A percentile compares a stretch with the other conserved stretches of the same genome.
Conservation (phyloP, 2,888 invertebrate species). For the Caenorhabditis japonica region DNA sequence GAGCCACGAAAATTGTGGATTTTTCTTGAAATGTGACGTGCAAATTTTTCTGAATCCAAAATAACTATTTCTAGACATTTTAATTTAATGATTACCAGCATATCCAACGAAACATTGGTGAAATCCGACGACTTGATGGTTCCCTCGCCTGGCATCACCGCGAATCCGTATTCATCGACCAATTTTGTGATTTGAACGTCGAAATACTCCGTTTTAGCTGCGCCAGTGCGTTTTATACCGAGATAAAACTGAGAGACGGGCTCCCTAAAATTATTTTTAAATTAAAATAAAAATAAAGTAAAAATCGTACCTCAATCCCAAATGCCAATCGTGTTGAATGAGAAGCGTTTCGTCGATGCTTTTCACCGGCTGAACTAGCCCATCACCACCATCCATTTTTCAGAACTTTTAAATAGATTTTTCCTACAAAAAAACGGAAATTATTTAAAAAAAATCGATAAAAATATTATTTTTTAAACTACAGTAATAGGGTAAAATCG, state of each 20-base stretch:
- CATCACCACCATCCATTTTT: slow-evolving; percentile 4
- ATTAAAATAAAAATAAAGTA: too few relatives aligned
- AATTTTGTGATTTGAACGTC: slow-evolving; percentile 49
- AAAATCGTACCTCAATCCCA: slow-evolving; percentile 6
- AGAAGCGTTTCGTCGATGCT: slow-evolving; percentile 14
- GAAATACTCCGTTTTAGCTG: slow-evolving; percentile 15
- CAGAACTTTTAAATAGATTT: not conserved
- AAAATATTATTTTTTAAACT: not conserved
- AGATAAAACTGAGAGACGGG: slow-evolving; percentile 33
- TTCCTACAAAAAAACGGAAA: not conserved
- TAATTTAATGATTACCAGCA: slow-evolving; percentile 2
- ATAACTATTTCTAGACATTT: not conserved
- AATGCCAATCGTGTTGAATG: slow-evolving; percentile 51
- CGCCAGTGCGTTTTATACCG: slow-evolving; percentile 6
- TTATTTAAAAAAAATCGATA: not conserved
- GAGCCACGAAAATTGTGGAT: slow-evolving; percentile 30
- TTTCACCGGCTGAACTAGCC: not conserved
- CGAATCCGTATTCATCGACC: slow-evolving; percentile 42
- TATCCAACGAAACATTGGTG: slow-evolving; percentile 21
- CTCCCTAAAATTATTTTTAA: slow-evolving; percentile 34
- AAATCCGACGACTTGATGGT: slow-evolving; percentile 8
- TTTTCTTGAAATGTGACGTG: slow-evolving; percentile 28
- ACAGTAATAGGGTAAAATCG: slow-evolving; percentile 11
- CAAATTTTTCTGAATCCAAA: slow-evolving; percentile 38
- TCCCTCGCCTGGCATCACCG: slow-evolving; percentile 33